phyloP scores from a whole-genome alignment of 2,888 invertebrate species.

The Thymelicus sylvestris region DNA sequence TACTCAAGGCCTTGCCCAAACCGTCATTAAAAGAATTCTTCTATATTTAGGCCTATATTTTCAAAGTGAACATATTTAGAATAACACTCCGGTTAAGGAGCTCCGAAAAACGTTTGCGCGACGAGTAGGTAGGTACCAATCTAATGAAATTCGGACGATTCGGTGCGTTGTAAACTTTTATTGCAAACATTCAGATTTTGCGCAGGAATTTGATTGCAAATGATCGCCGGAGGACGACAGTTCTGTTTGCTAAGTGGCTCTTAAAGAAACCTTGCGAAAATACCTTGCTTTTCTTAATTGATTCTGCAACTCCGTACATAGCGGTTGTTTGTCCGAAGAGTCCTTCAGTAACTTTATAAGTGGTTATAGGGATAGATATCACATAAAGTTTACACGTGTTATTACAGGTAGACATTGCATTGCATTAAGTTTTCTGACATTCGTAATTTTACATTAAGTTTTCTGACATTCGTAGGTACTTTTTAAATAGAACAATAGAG shows the following conservation, averaged over 20 bases:
- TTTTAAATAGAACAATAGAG: no score
- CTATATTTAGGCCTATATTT: neutral
- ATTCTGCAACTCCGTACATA: neutral
- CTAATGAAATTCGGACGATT: slow-evolving; percentile 61
- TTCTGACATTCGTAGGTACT: no score
- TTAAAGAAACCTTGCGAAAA: slow-evolving; percentile 14
- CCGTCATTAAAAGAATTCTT: neutral
- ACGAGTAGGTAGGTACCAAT: slow-evolving; percentile 2
- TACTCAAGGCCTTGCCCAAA: no score
- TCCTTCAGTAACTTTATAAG: no score
- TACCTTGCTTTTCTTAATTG: neutral
- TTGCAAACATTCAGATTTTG: slow-evolving; percentile 37
- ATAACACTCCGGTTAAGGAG: slow-evolving; percentile 44
- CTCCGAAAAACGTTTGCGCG: slow-evolving; percentile 37
- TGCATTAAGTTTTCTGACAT: no score
- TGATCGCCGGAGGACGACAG: slow-evolving; percentile 23
- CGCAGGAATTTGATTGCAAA: slow-evolving; percentile 32
- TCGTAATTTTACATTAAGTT: no score
- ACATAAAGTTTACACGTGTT: no score
- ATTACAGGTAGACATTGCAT: no score
- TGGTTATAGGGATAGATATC: no score
- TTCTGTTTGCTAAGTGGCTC: slow-evolving; percentile 33
- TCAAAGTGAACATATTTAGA: neutral
- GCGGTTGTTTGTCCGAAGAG: no score
- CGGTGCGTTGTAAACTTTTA: slow-evolving; percentile 40